Conservation (phyloP, 1,140 invertebrate species). For the Myzus persicae region DNA sequence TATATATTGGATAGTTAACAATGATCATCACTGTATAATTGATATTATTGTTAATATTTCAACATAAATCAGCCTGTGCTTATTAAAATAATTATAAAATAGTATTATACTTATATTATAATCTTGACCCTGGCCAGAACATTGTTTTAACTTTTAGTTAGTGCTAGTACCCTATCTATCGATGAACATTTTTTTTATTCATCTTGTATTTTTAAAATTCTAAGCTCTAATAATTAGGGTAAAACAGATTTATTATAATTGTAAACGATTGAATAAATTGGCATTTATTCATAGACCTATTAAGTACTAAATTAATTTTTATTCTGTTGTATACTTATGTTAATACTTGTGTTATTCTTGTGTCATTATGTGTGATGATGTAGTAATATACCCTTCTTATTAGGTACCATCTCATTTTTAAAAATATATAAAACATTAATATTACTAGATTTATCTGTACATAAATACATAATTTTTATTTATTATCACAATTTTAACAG, state of each 20-base stretch:
- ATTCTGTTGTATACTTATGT: background rate
- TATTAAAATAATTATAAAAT: no score
- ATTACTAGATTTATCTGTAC: background rate
- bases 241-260: background rate
- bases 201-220: background rate
- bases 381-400: background rate
- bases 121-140: no score
- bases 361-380: background rate
- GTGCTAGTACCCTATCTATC: background rate
- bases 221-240: background rate
- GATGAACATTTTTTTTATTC: background rate
- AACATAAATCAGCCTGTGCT: no score
- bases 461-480: background rate
- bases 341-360: background rate
- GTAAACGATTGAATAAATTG: background rate
- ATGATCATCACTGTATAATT: no score
- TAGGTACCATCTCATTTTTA: background rate
- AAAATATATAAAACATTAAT: background rate
- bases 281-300: background rate
- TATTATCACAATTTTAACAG: background rate
- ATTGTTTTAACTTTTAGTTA: background rate
- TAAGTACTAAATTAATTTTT: background rate
- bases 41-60: no score
- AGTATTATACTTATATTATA: no score
- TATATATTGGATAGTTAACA: background rate